Evolutionary conservation across 1,140 invertebrate species (phyloP).

Genomic region (Ceratitis capitata): DNA sequence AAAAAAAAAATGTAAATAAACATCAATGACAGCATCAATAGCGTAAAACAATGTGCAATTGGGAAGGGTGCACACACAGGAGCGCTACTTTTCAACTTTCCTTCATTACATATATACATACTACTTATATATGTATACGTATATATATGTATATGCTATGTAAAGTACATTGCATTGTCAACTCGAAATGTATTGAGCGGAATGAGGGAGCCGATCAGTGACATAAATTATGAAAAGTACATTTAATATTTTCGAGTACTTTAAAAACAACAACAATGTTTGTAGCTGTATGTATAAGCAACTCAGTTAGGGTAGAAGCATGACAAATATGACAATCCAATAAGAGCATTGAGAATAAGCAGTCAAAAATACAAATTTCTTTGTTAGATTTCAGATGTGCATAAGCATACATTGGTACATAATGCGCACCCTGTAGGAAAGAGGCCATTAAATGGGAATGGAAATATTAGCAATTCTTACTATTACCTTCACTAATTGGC

Average conservation of each 20-base stretch:
- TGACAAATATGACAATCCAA: background rate
- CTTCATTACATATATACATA: background rate
- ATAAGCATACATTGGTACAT: background rate
- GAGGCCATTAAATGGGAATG: too few species aligned
- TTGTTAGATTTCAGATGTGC: background rate
- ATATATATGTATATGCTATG: background rate
- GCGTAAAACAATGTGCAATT: conserved; percentile 1
- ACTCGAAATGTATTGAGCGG: background rate
- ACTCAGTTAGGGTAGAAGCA: background rate
- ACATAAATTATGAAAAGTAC: conserved; percentile 41
- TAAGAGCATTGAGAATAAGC: background rate
- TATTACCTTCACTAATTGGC: too few species aligned
- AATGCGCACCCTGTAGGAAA: too few species aligned
- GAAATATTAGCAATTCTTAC: too few species aligned
- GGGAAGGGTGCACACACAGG: background rate
- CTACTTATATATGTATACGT: background rate
- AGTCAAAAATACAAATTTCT: background rate
- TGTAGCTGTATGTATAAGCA: background rate
- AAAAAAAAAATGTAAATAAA: conserved; percentile 17
- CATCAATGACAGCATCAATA: conserved; percentile 9
- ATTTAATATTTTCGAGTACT: conserved; percentile 35
- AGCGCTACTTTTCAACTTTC: background rate
- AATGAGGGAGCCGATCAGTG: conserved; percentile 23
- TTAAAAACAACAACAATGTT: conserved; percentile 1
- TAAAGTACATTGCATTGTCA: too few species aligned